Conservation (phyloP, 2,888 invertebrate genomes). For the Helobdella robusta region DNA sequence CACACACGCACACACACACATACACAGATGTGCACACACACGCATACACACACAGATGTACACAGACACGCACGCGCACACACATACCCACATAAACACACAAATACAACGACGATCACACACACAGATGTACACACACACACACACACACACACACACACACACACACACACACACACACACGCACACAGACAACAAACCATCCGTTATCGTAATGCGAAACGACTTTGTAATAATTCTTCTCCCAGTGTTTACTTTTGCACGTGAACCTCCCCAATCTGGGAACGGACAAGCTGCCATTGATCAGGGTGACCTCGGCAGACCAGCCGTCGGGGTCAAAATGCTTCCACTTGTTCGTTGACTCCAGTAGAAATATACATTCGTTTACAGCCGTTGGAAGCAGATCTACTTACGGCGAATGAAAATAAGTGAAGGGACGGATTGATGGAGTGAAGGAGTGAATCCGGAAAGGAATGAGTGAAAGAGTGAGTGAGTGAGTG, state of each 20-base stretch:
- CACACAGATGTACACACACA: background rate
- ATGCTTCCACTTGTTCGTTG: conserved; percentile 28
- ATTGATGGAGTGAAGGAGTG: conserved; percentile 9
- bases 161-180: background rate
- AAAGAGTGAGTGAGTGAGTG: conserved; percentile 13
- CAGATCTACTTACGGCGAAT: conserved; percentile 23
- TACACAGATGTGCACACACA: too few relatives aligned
- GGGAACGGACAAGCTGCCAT: conserved; percentile 25
- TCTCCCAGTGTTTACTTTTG: conserved; percentile 35
- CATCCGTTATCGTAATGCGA: conserved; percentile 29
- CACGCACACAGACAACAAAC: conserved; percentile 7
- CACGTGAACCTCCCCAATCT: conserved; percentile 30
- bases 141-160: background rate
- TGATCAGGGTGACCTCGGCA: conserved; percentile 24
- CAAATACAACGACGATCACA: too few relatives aligned
- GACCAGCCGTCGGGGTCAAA: conserved; percentile 37
- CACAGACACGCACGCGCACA: too few relatives aligned
- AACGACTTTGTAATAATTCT: conserved; percentile 32
- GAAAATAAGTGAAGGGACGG: conserved; percentile 1
- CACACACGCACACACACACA: too few relatives aligned
- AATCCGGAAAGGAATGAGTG: conserved; percentile 4
- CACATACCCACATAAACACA: too few relatives aligned
- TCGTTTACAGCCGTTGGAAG: conserved; percentile 29
- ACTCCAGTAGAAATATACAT: conserved; percentile 39
- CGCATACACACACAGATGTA: too few relatives aligned